phyloP scores from a whole-genome alignment of 2,888 invertebrate species.

The Pyrrhia umbra region DNA sequence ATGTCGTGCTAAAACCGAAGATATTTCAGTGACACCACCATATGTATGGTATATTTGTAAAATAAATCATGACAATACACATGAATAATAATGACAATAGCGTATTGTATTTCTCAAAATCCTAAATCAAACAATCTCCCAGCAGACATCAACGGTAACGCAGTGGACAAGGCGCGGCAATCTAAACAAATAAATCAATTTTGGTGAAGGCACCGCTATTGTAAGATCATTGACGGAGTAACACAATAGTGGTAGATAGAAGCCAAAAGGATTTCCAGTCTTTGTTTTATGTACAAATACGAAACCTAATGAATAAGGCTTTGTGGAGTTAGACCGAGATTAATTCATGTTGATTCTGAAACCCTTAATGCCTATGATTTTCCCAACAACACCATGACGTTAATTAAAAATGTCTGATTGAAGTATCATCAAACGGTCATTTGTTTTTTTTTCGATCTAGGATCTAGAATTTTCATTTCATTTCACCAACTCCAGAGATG shows the following conservation, averaged over 20 bases:
- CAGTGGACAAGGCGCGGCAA: neutral
- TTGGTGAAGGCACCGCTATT: slow-evolving; percentile 14
- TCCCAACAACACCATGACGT: neutral
- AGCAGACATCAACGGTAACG: neutral
- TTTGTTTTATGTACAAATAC: slow-evolving; percentile 27
- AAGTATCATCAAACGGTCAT: too few relatives aligned
- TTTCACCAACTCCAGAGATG: neutral
- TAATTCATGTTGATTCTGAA: slow-evolving; percentile 10
- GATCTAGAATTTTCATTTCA: slow-evolving; percentile 23
- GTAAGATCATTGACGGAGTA: slow-evolving; percentile 11
- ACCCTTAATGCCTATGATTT: too few relatives aligned
- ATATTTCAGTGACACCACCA: too few relatives aligned
- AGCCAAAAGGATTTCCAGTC: slow-evolving; percentile 32
- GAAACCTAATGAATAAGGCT: slow-evolving; percentile 10
- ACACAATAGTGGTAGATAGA: slow-evolving; percentile 31
- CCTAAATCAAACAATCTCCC: neutral
- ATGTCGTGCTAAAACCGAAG: too few relatives aligned
- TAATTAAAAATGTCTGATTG: too few relatives aligned
- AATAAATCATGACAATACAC: neutral
- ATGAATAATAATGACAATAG: neutral
- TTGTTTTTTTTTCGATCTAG: neutral
- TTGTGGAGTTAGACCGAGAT: slow-evolving; percentile 2
- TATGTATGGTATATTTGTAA: too few relatives aligned
- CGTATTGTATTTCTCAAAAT: neutral
- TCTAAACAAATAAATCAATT: slow-evolving; percentile 35